Evolutionary conservation across 1,140 invertebrate genomes (phyloP).

Genomic region (Monochamus saltuarius): DNA sequence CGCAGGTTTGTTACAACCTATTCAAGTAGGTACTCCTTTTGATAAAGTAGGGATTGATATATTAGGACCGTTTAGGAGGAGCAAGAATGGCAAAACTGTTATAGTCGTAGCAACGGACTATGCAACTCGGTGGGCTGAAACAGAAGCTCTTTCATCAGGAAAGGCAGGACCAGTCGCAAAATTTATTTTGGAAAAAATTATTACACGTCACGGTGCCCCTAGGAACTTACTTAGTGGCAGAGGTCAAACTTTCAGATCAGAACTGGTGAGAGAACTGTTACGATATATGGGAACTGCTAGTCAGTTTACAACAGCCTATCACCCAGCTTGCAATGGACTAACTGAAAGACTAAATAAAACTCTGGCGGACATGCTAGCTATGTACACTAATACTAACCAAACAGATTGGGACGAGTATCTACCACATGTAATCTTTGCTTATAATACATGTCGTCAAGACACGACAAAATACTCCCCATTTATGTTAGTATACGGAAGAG

Average conservation of each 20-base stretch:
- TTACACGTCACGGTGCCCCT: conserved; percentile 32
- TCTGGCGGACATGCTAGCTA: conserved; percentile 30
- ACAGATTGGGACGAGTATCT: too few species aligned
- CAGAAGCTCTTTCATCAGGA: conserved; percentile 28
- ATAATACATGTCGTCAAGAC: too few species aligned
- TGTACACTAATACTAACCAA: too few species aligned
- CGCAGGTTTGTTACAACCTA: conserved; percentile 21
- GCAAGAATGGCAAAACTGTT: conserved; percentile 27
- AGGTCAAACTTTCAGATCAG: conserved; percentile 32
- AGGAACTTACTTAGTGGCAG: conserved; percentile 26
- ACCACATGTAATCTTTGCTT: too few species aligned
- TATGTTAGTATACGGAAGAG: too few species aligned
- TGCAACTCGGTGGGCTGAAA: conserved; percentile 34
- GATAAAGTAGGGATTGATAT: conserved; percentile 30
- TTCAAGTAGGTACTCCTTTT: conserved; percentile 19
- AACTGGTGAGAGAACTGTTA: too few species aligned
- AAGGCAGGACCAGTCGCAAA: conserved; percentile 24
- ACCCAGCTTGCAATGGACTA: conserved; percentile 42
- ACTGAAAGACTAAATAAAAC: conserved; percentile 44
- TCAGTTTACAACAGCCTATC: too few species aligned
- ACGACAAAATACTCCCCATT: too few species aligned
- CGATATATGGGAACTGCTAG: too few species aligned
- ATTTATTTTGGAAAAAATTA: too few species aligned
- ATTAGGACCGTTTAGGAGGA: conserved; percentile 32
- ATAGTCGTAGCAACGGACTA: conserved; percentile 39